Evolutionary conservation across 2,113 vertebrate species (phyloP).

Genomic region (Lycocorax pyrrhopterus): DNA sequence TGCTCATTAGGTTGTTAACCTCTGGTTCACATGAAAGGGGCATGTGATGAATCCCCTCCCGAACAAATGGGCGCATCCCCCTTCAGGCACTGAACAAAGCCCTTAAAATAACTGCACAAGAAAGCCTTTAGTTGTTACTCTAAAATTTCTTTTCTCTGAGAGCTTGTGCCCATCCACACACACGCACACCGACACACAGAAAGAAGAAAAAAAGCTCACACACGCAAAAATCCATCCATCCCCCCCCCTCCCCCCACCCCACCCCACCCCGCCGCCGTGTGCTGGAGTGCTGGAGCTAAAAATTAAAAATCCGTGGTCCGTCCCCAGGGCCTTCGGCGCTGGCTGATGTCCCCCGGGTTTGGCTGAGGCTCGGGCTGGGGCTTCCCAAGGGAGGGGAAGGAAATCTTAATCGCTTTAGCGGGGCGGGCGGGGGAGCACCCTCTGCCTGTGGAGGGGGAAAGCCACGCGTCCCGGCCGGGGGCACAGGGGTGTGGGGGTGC

Average conservation of each 20-base stretch:
- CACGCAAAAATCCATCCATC: neutral
- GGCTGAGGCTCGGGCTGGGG: neutral
- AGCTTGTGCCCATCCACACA: constrained; percentile 36
- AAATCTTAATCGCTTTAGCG: neutral
- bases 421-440: neutral
- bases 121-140: constrained; percentile 71
- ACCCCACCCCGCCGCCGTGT: too few relatives aligned
- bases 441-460: neutral
- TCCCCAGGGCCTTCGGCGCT: neutral
- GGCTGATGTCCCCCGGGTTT: neutral
- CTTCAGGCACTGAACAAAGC: constrained; percentile 75
- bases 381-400: neutral
- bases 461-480: neutral
- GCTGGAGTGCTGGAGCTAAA: neutral
- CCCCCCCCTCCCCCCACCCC: too few relatives aligned
- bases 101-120: constrained; percentile 75
- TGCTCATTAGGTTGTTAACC: constrained; percentile 87
- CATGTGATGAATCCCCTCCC: constrained; percentile 71
- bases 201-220: neutral
- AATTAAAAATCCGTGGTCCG: neutral
- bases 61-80: constrained; percentile 78
- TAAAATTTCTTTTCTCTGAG: constrained; percentile 65
- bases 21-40: constrained; percentile 81
- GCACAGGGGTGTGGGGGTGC: too few relatives aligned
- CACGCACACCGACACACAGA: neutral